Evolutionary conservation across 2,797 vertebrate species (phyloP).

Genomic region (Tenualosa ilisha): DNA sequence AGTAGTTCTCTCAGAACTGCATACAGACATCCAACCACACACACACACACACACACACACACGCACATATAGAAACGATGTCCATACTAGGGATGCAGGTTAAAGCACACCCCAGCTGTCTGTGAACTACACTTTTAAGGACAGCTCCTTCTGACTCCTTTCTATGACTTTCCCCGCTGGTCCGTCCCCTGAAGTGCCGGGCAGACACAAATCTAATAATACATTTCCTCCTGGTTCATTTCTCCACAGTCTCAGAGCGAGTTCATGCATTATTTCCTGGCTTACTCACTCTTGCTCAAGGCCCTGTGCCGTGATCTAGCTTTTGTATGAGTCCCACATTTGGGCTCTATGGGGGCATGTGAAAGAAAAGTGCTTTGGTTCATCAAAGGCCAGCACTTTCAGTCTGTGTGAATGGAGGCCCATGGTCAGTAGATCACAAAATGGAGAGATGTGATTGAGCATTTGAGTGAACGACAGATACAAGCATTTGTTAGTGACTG

Average conservation of each 20-base stretch:
- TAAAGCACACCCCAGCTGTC: slow-evolving; percentile 62
- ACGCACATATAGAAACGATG: slow-evolving; percentile 15
- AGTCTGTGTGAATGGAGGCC: background rate
- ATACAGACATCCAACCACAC: background rate
- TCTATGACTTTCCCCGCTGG: slow-evolving; percentile 35
- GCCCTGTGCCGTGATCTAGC: background rate
- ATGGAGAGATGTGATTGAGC: background rate
- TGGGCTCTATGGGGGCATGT: background rate
- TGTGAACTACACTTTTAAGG: slow-evolving; percentile 36
- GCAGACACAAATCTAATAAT: slow-evolving; percentile 38
- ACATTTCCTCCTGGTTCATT: slow-evolving; percentile 5
- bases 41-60: slow-evolving; percentile 12
- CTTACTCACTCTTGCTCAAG: background rate
- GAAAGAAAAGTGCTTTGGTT: background rate
- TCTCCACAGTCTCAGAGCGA: background rate
- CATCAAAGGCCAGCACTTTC: background rate
- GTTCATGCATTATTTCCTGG: background rate
- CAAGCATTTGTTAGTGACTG: background rate
- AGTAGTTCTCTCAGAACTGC: background rate
- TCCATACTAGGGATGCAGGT: slow-evolving; percentile 50
- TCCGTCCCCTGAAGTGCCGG: background rate
- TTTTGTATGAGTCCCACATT: background rate
- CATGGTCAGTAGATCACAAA: background rate
- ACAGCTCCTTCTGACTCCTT: slow-evolving; percentile 70
- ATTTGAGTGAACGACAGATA: background rate